Percentiles rank a stretch among this genome's conserved stretches.
phyloP scores from a whole-genome alignment of 2,797 vertebrate genomes.

The Cheracebus regulus region DNA sequence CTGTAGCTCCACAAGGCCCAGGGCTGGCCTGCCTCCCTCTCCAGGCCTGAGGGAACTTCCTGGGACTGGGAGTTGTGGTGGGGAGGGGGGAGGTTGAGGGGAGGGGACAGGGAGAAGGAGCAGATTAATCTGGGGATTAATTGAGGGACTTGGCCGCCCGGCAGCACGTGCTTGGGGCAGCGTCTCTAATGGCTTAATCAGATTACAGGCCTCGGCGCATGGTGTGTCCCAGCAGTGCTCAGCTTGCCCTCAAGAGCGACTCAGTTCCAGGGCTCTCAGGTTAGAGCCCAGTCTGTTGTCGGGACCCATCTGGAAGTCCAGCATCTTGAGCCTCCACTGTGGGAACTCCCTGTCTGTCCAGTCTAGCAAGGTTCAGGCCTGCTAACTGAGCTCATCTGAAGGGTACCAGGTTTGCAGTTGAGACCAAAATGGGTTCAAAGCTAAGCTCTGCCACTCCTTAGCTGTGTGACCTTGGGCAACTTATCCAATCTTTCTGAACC shows the following conservation, averaged over 20 bases:
- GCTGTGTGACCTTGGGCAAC: not conserved
- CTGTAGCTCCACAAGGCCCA: not conserved
- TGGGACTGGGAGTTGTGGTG: not conserved
- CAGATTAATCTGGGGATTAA: conserved; percentile 62
- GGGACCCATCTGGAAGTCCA: not conserved
- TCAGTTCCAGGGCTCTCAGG: not conserved
- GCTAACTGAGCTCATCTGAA: not conserved
- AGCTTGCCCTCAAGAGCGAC: not conserved
- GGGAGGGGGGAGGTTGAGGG: not conserved
- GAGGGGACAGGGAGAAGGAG: not conserved
- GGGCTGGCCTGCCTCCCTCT: not conserved
- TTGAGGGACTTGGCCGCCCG: not conserved
- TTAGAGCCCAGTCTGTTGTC: not conserved
- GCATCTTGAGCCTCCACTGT: not conserved
- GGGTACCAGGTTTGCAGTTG: not conserved
- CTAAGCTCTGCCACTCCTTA: not conserved
- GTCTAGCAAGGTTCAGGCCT: not conserved
- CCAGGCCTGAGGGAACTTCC: not conserved
- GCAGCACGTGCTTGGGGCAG: not conserved
- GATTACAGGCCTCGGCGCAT: conserved; percentile 73
- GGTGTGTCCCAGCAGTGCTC: not conserved
- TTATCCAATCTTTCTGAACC: not conserved
- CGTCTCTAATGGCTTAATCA: conserved; percentile 82
- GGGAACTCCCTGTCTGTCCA: not conserved
- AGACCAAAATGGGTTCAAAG: conserved; percentile 13